A percentile compares a stretch with the other conserved stretches of the same genome.
phyloP scores from a whole-genome alignment of 64 coral and sea anemone genomes.

The Stylophora pistillata region DNA sequence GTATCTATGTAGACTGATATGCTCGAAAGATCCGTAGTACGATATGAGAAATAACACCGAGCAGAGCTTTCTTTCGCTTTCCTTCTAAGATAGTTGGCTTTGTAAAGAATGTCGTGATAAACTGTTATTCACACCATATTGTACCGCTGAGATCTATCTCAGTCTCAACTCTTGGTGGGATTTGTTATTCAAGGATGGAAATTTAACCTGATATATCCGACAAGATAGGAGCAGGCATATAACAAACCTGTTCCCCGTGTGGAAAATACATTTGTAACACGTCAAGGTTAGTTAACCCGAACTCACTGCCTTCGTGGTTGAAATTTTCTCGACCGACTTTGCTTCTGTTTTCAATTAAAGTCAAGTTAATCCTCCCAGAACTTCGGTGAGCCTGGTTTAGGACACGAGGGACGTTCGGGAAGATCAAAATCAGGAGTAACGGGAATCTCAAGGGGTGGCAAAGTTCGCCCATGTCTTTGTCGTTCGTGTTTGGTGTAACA shows the following conservation, averaged over 20 bases:
- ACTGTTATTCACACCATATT: no score
- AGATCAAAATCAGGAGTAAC: not conserved
- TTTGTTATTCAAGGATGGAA: not conserved
- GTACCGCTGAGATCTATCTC: no score
- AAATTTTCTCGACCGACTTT: not conserved
- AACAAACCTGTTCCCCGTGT: not conserved
- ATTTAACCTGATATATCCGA: not conserved
- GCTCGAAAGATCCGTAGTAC: not conserved
- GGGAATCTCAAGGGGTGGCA: slow-evolving; percentile 69
- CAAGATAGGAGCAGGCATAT: not conserved
- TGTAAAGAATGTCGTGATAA: not conserved
- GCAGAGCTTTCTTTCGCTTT: not conserved
- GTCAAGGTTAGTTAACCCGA: not conserved
- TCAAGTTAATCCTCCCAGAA: slow-evolving; percentile 64
- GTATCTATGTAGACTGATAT: not conserved
- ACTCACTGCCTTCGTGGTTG: not conserved
- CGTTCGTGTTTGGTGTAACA: slow-evolving; percentile 53
- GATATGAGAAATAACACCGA: not conserved
- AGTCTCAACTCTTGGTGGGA: no score
- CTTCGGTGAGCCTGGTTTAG: slow-evolving; percentile 62
- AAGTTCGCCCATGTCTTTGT: slow-evolving; percentile 34
- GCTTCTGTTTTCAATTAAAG: not conserved
- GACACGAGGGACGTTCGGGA: slow-evolving; percentile 42
- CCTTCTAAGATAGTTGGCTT: not conserved
- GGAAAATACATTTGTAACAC: not conserved